These are phyloP conservation scores for Drosophila mimetica DNA, from an alignment of 2,888 invertebrate species.

Conservation along the genomic window DNA sequence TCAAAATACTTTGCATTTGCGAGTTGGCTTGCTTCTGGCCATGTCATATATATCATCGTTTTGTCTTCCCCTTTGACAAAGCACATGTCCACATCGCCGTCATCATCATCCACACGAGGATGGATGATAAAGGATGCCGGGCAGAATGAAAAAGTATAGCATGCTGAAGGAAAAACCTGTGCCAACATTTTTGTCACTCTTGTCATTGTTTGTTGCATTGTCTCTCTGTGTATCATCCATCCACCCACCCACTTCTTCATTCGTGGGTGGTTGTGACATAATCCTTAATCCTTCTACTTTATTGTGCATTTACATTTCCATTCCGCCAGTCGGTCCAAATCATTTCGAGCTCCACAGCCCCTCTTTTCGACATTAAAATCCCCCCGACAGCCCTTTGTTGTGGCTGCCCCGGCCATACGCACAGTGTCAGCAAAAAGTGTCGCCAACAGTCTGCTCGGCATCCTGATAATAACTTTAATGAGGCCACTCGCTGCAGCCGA, in stretches of 20 bases:
- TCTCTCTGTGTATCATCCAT: conserved; percentile 55
- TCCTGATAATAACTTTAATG: conserved; percentile 39
- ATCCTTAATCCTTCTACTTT: conserved; percentile 76
- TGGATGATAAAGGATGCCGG: conserved; percentile 35
- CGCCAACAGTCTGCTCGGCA: conserved; percentile 13
- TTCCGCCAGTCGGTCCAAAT: conserved; percentile 37
- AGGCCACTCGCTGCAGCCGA: conserved; percentile 33
- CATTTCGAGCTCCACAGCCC: conserved; percentile 2
- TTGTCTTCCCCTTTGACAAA: conserved; percentile 44
- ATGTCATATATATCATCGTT: conserved; percentile 53
- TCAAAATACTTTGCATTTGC: conserved; percentile 53
- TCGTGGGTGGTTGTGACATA: conserved; percentile 51
- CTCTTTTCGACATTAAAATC: conserved; percentile 35
- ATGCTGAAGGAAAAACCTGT: conserved; percentile 60
- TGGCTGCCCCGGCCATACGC: conserved; percentile 34
- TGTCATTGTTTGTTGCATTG: conserved; percentile 62
- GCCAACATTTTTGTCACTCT: conserved; percentile 76
- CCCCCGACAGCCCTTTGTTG: conserved; percentile 16
- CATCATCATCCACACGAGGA: conserved; percentile 26
- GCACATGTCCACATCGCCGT: conserved; percentile 58
- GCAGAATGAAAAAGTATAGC: conserved; percentile 16
- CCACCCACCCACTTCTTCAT: conserved; percentile 6
- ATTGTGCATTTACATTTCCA: conserved; percentile 73
- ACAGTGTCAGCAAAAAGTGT: conserved; percentile 53
- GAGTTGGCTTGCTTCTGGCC: conserved; percentile 51